Evolutionary conservation across 1,140 invertebrate species (phyloP), one percentile per base, ranked within the genome.

Genomic region (Aphidius gifuensis): DNA sequence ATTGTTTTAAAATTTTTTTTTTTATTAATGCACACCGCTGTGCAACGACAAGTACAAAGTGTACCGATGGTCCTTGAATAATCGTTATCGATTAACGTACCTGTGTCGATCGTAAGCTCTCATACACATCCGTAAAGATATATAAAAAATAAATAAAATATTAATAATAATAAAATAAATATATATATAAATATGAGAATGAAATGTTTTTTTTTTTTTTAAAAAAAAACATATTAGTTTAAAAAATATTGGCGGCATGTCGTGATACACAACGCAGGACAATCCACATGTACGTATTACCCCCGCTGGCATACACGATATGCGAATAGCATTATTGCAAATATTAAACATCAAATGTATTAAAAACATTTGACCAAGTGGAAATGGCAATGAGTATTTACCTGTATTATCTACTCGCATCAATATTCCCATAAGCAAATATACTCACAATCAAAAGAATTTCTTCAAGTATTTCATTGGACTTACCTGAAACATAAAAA

Each of bases 41-140:
- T 53, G 50, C 53, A 55, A n/a, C 11, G 53, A 55, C 53, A 55
- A 55, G 53, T 55, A 55, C 53, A 55, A 55, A 55, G 53, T 55
- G 40, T 43, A 55, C 53, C 53, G 53, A 55, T 55, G 53, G 42
- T 40, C n/a, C 53, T 40, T 55, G 53, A 55, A 55, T 55, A 55
- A 55, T 55, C 53, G 53, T 55, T 55, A 55, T 55, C 53, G 53
- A 55, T 55, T 55, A 55, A 55, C 39, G 53, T 55, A 42, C 39
- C 53, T 42, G 53, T 39, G 53, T 55, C 53, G 53, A 55, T 55
- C 39, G 39, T 42, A 39, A 8, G n/a, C 50, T 42, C 53, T 55
- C 47, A 6, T n/a, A 11, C 47, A 49, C 16, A 43, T 55, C 23
- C 23, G 23, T 32, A 32, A 32, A 40, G 38, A 40, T 55, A 55